phyloP scores from a whole-genome alignment of 2,113 vertebrate genomes.

The Megaleporinus macrocephalus region DNA sequence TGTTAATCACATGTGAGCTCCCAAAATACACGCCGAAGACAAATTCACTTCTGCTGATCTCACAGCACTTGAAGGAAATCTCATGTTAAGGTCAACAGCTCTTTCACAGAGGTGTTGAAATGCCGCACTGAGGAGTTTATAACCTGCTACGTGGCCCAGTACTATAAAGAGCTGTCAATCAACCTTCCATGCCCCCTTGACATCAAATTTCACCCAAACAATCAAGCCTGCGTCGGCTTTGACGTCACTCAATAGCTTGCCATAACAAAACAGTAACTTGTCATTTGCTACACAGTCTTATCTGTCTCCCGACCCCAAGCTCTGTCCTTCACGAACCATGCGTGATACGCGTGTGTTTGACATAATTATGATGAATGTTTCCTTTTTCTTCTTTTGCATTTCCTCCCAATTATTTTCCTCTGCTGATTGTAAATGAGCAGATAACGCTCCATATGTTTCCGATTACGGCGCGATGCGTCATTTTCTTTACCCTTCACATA shows the following conservation, averaged over 20 bases:
- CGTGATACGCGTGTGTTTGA: slow-evolving; percentile 11
- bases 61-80: slow-evolving; percentile 6
- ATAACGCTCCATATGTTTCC: slow-evolving; percentile 40
- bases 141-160: neutral
- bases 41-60: slow-evolving; percentile 38
- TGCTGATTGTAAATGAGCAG: slow-evolving; percentile 22
- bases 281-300: neutral
- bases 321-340: slow-evolving; percentile 18
- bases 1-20: slow-evolving; percentile 36
- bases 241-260: neutral
- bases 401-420: slow-evolving; percentile 20
- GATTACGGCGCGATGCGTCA: slow-evolving; percentile 31
- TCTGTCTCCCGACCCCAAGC: neutral
- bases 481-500: slow-evolving; percentile 30
- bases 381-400: slow-evolving; percentile 32
- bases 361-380: slow-evolving; percentile 43
- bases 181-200: neutral
- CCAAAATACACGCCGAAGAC: slow-evolving; percentile 30
- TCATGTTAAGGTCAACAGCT: slow-evolving; percentile 26
- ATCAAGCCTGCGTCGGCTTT: neutral
- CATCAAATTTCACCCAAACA: slow-evolving; percentile 1
- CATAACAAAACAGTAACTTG: neutral
- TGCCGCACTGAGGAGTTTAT: slow-evolving; percentile 7
- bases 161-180: slow-evolving; percentile 25
- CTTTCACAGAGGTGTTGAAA: slow-evolving; percentile 1